A percentile compares a stretch with the other conserved stretches of the same genome.
phyloP scores from a whole-genome alignment of 1,140 invertebrate species.

The Ceratitis capitata region DNA sequence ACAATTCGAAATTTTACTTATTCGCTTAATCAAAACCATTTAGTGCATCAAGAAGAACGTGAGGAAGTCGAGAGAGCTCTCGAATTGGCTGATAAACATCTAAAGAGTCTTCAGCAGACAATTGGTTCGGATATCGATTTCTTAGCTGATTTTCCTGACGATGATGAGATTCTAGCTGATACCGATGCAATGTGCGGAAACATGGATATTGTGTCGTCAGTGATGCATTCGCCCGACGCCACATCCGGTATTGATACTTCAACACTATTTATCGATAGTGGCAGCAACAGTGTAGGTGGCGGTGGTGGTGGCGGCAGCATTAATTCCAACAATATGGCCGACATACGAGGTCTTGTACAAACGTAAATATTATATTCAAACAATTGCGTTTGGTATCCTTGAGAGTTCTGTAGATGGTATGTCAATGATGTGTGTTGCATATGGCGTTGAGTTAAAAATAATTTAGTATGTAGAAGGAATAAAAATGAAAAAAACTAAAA shows the following conservation, averaged over 20 bases:
- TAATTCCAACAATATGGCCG: constrained; percentile 44
- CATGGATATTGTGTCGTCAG: constrained; percentile 46
- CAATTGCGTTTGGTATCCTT: neutral
- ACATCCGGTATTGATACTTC: constrained; percentile 56
- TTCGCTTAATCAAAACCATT: constrained; percentile 46
- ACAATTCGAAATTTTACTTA: constrained; percentile 38
- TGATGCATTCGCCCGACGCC: constrained; percentile 56
- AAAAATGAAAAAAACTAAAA: neutral
- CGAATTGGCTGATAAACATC: constrained; percentile 82
- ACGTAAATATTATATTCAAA: constrained; percentile 47
- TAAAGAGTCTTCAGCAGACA: constrained; percentile 78
- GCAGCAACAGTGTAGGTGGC: constrained; percentile 46
- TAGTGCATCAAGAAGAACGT: constrained; percentile 81
- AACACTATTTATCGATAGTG: constrained; percentile 58
- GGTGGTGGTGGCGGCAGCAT: constrained; percentile 35
- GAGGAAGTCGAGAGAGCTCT: constrained; percentile 85
- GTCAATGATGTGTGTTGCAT: neutral
- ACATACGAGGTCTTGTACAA: constrained; percentile 61
- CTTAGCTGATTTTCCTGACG: constrained; percentile 60
- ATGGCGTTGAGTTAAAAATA: neutral
- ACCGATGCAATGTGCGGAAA: constrained; percentile 42
- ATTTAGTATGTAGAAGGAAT: neutral
- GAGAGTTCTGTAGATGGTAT: neutral
- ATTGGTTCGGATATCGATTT: constrained; percentile 70
- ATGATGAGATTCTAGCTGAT: constrained; percentile 55